Percentiles rank a stretch among this genome's conserved stretches.
Conservation (phyloP, 2,797 vertebrate species). For the Mus minutoides region DNA sequence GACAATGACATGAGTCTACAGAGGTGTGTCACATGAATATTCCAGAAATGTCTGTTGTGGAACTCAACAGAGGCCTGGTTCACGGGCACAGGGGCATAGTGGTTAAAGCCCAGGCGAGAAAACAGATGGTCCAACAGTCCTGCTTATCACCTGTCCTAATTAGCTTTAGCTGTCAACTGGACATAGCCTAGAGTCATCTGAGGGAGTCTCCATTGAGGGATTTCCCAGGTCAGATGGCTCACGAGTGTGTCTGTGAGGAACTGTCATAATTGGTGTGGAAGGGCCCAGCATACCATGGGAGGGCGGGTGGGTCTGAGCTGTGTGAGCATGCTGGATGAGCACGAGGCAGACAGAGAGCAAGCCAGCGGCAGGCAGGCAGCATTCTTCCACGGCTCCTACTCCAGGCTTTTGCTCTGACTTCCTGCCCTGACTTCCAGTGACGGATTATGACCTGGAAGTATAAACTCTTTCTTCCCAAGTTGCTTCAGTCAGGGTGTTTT, state of each 20-base stretch:
- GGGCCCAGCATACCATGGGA: too few relatives aligned
- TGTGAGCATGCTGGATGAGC: background rate
- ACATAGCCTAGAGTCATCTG: background rate
- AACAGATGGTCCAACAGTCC: background rate
- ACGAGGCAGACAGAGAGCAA: background rate
- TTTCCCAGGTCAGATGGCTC: background rate
- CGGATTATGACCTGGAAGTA: background rate
- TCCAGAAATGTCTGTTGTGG: too few relatives aligned
- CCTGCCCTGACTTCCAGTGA: background rate
- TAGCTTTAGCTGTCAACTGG: background rate
- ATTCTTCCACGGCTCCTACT: background rate
- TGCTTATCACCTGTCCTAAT: background rate
- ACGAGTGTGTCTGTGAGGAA: background rate
- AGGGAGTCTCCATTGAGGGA: background rate
- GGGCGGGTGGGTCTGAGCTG: background rate
- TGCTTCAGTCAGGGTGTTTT: background rate
- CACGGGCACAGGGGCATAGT: fast-evolving
- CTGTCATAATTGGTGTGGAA: background rate
- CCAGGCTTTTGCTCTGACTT: background rate
- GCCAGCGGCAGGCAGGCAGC: background rate
- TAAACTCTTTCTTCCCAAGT: background rate
- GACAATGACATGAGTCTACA: background rate
- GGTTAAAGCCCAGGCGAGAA: background rate
- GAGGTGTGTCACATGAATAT: background rate
- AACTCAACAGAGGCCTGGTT: background rate